phyloP scores from a whole-genome alignment of 2,888 invertebrate genomes.

The Trissolcus brochymenae region DNA sequence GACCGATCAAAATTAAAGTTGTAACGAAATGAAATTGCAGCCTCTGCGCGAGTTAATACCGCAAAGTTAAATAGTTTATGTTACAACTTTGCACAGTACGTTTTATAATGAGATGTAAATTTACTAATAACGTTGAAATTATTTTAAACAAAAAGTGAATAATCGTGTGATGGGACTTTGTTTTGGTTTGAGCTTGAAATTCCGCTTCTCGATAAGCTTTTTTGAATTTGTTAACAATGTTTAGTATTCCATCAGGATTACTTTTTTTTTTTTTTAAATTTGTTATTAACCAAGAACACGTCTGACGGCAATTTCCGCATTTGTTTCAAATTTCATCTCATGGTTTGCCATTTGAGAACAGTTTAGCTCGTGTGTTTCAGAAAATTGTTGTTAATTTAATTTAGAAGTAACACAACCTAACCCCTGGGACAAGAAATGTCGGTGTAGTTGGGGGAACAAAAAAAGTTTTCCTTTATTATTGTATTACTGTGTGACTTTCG shows the following conservation, averaged over 20 bases:
- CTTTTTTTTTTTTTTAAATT: no score
- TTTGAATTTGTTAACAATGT: no score
- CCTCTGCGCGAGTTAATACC: background rate
- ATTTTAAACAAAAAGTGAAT: slow-evolving; percentile 4
- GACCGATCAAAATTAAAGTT: background rate
- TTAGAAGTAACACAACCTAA: slow-evolving; percentile 41
- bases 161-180: slow-evolving; percentile 14
- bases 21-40: background rate
- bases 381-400: slow-evolving; percentile 47
- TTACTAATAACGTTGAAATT: slow-evolving; percentile 7
- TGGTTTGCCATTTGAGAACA: slow-evolving; percentile 5
- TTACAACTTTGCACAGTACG: slow-evolving; percentile 1
- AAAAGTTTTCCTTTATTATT: slow-evolving; percentile 9
- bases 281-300: no score
- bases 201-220: no score
- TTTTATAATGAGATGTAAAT: slow-evolving; percentile 25
- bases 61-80: slow-evolving; percentile 2
- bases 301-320: no score
- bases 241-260: no score
- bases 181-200: background rate
- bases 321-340: no score
- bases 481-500: slow-evolving; percentile 18
- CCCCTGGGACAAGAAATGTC: slow-evolving; percentile 36
- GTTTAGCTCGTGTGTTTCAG: slow-evolving; percentile 38
- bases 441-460: slow-evolving; percentile 27